A percentile compares a stretch with the other conserved stretches of the same genome.
Conservation (phyloP, 2,888 invertebrate species). For the Agriopis aurantiaria region DNA sequence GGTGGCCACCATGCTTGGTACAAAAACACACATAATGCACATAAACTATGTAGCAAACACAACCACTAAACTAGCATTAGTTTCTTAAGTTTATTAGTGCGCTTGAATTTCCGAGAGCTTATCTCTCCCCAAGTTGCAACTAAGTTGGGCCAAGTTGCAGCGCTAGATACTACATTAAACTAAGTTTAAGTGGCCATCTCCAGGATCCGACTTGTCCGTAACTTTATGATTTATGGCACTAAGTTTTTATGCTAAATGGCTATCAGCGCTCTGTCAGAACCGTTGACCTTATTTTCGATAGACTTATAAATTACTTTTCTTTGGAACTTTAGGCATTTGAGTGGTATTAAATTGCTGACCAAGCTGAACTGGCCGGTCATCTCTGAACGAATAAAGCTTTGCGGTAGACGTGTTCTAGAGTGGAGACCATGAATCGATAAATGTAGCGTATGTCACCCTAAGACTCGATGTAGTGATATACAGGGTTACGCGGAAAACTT, state of each 20-base stretch:
- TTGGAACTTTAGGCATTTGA: constrained; percentile 8
- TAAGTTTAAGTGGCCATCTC: constrained; percentile 64
- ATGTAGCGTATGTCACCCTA: no score
- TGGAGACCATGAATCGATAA: no score
- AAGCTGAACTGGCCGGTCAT: no score
- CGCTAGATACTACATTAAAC: constrained; percentile 61
- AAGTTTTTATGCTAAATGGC: constrained; percentile 56
- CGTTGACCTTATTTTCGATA: constrained; percentile 47
- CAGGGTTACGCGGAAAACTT: no score
- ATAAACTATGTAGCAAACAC: neutral
- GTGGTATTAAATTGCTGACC: neutral
- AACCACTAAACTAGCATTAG: neutral
- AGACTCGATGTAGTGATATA: no score
- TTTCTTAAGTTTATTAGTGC: neutral
- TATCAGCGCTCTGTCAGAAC: constrained; percentile 41
- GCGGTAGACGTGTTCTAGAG: no score
- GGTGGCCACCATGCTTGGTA: neutral
- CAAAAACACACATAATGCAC: neutral
- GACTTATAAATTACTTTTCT: constrained; percentile 37
- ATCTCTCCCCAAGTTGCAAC: constrained; percentile 49
- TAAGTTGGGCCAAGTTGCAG: constrained; percentile 59
- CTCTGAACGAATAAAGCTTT: no score
- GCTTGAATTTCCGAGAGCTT: constrained; percentile 10
- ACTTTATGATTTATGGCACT: constrained; percentile 68
- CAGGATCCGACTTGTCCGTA: constrained; percentile 50